Evolutionary conservation across 1,140 invertebrate genomes (phyloP).

Genomic region (Aricia agestis): DNA sequence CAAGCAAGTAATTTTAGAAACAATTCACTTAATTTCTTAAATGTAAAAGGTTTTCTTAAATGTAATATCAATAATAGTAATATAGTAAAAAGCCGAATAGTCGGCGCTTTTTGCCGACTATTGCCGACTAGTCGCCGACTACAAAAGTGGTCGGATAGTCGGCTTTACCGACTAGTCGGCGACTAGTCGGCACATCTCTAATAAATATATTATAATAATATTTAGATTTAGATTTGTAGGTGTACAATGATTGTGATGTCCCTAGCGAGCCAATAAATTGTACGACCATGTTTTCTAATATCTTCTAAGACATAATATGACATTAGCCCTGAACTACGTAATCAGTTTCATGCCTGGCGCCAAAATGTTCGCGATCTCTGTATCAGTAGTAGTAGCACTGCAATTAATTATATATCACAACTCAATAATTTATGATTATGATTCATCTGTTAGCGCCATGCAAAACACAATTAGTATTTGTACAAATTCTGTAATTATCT

Average conservation of each 20-base stretch:
- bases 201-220: no score
- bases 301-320: constrained; percentile 1
- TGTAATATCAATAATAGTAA: no score
- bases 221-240: no score
- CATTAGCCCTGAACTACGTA: neutral
- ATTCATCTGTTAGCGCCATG: neutral
- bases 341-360: neutral
- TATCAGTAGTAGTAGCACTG: neutral
- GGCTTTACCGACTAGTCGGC: no score
- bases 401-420: neutral
- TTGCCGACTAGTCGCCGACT: no score
- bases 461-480: neutral
- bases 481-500: neutral
- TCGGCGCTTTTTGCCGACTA: no score
- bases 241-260: neutral
- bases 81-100: no score
- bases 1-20: no score
- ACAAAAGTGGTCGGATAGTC: no score
- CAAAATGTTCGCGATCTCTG: neutral
- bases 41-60: no score
- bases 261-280: neutral
- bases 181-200: no score
- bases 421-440: neutral
- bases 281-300: neutral
- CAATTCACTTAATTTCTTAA: no score